Conservation (phyloP, 2,888 invertebrate genomes). For the Acrocyrtus sp. region DNA sequence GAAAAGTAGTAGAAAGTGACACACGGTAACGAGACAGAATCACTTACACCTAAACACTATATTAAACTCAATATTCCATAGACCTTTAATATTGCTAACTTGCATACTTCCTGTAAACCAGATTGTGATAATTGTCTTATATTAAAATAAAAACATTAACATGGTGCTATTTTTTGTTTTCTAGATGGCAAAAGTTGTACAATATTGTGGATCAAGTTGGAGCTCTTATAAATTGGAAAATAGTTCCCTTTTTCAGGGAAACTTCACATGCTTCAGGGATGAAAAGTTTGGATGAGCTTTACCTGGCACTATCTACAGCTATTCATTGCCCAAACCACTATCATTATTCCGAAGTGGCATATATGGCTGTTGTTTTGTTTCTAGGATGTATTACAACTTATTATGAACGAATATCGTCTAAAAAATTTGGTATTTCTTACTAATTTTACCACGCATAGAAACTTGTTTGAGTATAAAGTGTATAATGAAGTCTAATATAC, state of each 20-base stretch:
- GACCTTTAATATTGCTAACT: no score
- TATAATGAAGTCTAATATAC: neutral
- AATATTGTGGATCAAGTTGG: conserved; percentile 59
- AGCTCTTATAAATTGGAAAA: conserved; percentile 51
- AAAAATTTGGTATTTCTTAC: no score
- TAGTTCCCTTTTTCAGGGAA: conserved; percentile 55
- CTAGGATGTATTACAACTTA: conserved; percentile 55
- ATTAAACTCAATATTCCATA: no score
- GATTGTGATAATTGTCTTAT: no score
- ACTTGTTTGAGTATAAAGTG: neutral
- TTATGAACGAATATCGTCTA: no score
- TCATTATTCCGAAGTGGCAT: conserved; percentile 53
- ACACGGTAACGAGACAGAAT: no score
- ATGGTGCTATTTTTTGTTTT: no score
- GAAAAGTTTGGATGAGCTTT: conserved; percentile 50
- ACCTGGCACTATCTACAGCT: conserved; percentile 38
- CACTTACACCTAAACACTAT: no score
- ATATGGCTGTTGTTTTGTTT: conserved; percentile 57
- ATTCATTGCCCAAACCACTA: conserved; percentile 47
- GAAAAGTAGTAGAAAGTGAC: no score
- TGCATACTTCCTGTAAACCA: no score
- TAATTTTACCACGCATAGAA: no score
- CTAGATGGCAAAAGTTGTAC: conserved; percentile 58
- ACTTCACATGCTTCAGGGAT: conserved; percentile 37
- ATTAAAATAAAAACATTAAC: no score